Evolutionary conservation across 2,888 invertebrate species (phyloP).

Genomic region (Siphlonurus alternatus): DNA sequence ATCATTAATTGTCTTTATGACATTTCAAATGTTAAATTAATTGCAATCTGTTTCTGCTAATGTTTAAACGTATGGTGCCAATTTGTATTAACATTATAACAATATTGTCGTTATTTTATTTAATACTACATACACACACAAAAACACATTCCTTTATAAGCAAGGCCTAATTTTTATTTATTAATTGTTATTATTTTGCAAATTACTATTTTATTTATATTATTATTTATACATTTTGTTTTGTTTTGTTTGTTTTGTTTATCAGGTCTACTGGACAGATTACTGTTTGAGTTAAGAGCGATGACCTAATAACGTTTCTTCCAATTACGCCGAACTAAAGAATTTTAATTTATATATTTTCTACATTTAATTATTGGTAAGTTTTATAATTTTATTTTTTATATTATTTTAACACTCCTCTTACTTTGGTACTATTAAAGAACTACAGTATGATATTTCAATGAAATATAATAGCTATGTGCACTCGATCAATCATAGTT

Average conservation of each 20-base stretch:
- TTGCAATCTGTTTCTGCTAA: neutral
- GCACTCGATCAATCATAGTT: no score
- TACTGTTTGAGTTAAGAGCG: neutral
- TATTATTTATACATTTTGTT: neutral
- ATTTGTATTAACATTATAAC: neutral
- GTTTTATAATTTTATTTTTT: neutral
- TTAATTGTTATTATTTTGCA: neutral
- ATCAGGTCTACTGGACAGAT: conserved; percentile 3
- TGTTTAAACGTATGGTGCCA: neutral
- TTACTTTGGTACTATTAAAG: neutral
- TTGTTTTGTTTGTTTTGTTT: neutral
- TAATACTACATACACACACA: neutral
- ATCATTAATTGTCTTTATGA: no score
- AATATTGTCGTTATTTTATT: neutral
- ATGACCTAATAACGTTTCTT: neutral
- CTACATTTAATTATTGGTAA: no score
- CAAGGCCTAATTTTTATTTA: neutral
- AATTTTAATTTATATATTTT: no score
- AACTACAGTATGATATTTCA: no score
- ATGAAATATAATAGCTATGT: no score
- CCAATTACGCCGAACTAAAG: no score
- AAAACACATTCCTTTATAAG: neutral
- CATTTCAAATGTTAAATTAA: no score
- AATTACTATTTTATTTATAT: neutral
- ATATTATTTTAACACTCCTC: no score